Evolutionary conservation across 2,113 vertebrate genomes (phyloP).

Genomic region (Eudyptes chrysolophus): DNA sequence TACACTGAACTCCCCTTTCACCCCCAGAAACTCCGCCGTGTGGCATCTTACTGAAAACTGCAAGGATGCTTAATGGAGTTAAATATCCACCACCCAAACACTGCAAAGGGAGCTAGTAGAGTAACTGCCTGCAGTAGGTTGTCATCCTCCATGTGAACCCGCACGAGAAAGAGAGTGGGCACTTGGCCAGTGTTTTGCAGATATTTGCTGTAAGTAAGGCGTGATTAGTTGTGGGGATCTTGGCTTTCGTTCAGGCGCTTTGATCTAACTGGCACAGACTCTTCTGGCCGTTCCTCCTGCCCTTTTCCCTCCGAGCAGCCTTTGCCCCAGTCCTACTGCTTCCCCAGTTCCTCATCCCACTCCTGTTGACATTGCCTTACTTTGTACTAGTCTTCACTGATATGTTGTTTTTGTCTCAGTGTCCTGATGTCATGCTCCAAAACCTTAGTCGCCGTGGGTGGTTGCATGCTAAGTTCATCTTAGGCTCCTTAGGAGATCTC

Average conservation of each 20-base stretch:
- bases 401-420: background rate
- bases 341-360: background rate
- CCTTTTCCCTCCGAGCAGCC: background rate
- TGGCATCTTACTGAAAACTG: background rate
- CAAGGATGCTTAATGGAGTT: background rate
- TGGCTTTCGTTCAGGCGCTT: background rate
- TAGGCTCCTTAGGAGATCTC: background rate
- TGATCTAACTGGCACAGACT: background rate
- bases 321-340: background rate
- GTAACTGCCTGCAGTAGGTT: background rate
- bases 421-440: background rate
- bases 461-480: background rate
- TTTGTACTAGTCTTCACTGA: background rate
- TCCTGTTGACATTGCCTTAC: background rate
- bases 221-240: background rate
- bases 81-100: background rate
- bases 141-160: background rate
- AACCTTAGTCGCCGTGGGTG: background rate
- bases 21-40: background rate
- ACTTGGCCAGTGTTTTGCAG: conserved; percentile 22
- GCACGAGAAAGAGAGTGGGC: background rate
- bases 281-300: background rate
- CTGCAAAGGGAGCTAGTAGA: background rate
- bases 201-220: background rate
- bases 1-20: background rate